phyloP scores from a whole-genome alignment of 2,113 vertebrate genomes.

The Crotalus tigris region DNA sequence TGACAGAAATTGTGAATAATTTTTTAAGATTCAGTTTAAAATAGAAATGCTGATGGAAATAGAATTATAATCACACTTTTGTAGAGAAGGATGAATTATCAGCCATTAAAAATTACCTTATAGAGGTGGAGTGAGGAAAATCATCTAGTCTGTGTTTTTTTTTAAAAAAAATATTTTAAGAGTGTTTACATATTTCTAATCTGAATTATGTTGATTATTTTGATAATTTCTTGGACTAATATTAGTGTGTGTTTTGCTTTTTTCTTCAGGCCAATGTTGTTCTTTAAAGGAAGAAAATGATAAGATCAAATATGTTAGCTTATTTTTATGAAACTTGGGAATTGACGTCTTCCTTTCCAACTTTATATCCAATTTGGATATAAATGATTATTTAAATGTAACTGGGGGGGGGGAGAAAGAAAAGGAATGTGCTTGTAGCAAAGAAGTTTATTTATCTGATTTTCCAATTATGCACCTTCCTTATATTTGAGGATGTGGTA shows the following conservation, averaged over 20 bases:
- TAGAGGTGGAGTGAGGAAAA: background rate
- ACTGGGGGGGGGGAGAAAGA: too few relatives aligned
- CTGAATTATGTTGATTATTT: background rate
- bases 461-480: background rate
- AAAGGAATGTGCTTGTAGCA: background rate
- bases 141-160: background rate
- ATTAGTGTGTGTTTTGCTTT: background rate
- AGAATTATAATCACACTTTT: conserved; percentile 23
- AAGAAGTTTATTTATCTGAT: background rate
- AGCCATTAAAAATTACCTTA: conserved; percentile 9
- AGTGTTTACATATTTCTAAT: background rate
- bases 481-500: too few relatives aligned
- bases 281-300: background rate
- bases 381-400: background rate
- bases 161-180: background rate
- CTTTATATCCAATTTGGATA: background rate
- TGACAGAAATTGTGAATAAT: background rate
- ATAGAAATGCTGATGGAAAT: conserved; percentile 22
- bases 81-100: background rate
- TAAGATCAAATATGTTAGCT: background rate
- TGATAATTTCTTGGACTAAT: background rate
- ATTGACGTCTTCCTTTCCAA: background rate
- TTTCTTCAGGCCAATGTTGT: background rate
- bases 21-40: conserved; percentile 23
- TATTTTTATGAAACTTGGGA: background rate